A percentile compares a stretch with the other conserved stretches of the same genome.
Evolutionary conservation across 2,113 vertebrate species (phyloP).

Genomic region (Hemiprocne comata): DNA sequence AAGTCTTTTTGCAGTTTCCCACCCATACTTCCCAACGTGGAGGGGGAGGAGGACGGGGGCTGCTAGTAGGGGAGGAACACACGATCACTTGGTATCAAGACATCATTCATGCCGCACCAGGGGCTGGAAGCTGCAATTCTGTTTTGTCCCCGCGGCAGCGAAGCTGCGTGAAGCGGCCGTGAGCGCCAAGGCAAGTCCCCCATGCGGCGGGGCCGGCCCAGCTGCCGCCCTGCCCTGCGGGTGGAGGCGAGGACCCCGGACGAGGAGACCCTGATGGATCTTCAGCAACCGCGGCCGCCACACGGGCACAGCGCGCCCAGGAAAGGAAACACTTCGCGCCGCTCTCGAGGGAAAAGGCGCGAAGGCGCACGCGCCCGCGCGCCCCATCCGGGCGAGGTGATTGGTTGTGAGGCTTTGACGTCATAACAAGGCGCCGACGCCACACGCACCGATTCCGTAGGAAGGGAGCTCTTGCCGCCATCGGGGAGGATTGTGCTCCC

Average conservation of each 20-base stretch:
- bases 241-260: too few species aligned
- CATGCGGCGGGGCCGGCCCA: too few species aligned
- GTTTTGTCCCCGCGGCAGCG: fast-evolving
- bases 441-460: background rate
- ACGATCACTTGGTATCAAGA: fast-evolving
- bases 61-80: fast-evolving
- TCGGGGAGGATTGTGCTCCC: background rate
- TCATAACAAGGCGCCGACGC: background rate
- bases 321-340: too few species aligned
- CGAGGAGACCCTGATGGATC: too few species aligned
- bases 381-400: background rate
- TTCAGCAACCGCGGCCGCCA: too few species aligned
- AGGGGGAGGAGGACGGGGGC: too few species aligned
- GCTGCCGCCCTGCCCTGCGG: too few species aligned
- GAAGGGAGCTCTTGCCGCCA: background rate
- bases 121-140: fast-evolving
- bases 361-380: background rate
- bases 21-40: background rate
- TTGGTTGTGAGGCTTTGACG: fast-evolving
- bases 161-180: background rate
- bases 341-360: background rate
- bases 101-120: fast-evolving
- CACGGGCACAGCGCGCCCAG: too few species aligned
- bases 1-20: fast-evolving
- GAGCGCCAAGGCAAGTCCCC: too few species aligned